These are phyloP conservation scores for Ammodytes dubius DNA, from an alignment of 2,113 vertebrate genomes.

Conservation along the genomic window DNA sequence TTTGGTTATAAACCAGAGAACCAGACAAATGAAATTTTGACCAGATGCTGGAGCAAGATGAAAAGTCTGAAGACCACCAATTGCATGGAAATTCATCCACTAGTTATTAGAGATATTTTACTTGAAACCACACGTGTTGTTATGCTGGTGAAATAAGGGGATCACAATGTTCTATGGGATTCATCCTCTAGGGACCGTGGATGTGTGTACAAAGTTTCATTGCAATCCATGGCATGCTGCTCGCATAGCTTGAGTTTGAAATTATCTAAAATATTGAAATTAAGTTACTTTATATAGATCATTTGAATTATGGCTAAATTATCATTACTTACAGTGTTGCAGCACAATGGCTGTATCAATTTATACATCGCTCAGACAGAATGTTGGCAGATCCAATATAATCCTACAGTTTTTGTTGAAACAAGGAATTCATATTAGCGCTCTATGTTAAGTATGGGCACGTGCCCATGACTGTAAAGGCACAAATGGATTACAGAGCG, in stretches of 20 bases:
- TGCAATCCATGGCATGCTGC: neutral
- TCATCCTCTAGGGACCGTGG: neutral
- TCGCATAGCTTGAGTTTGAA: neutral
- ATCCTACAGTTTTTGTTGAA: neutral
- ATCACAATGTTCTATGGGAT: neutral
- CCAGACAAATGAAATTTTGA: neutral
- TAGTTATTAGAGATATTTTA: neutral
- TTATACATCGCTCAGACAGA: neutral
- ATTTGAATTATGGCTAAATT: neutral
- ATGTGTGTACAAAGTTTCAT: neutral
- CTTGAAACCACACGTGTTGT: neutral
- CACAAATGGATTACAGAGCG: slow-evolving; percentile 53
- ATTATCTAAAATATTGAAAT: neutral
- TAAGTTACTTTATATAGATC: neutral
- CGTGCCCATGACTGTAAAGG: slow-evolving; percentile 36
- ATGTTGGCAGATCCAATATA: neutral
- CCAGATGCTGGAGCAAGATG: neutral
- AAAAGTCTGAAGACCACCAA: neutral
- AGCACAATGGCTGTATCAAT: neutral
- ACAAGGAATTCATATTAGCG: neutral
- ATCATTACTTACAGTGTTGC: no score
- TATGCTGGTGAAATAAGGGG: neutral
- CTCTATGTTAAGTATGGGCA: neutral
- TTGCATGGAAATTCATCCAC: neutral
- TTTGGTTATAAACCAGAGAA: neutral